Evolutionary conservation across 2,113 vertebrate genomes (phyloP).

Genomic region (Cyprinodon brontotheroides): DNA sequence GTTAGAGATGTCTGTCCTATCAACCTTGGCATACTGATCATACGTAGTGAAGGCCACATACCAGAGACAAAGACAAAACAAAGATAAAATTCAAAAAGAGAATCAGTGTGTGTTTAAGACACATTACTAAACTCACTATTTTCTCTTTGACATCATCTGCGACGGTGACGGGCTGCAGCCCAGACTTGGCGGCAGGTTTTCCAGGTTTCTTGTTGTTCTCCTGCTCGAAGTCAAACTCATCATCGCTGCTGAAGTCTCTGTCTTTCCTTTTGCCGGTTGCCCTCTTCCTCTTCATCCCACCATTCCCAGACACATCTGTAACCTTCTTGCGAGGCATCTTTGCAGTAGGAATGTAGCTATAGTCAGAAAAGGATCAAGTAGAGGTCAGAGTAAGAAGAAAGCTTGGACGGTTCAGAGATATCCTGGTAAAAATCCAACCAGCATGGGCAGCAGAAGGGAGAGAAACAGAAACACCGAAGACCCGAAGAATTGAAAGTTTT

Average conservation of each 20-base stretch:
- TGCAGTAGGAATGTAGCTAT: conserved; percentile 23
- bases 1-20: no score
- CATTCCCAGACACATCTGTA: conserved; percentile 80
- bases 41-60: neutral
- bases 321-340: conserved; percentile 86
- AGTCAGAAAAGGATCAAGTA: neutral
- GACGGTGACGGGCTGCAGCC: conserved; percentile 83
- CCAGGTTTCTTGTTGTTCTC: conserved; percentile 84
- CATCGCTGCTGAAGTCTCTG: conserved; percentile 83
- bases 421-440: no score
- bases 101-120: no score
- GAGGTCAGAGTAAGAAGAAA: conserved; percentile 2
- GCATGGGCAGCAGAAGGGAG: neutral
- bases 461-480: neutral
- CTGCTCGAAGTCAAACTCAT: conserved; percentile 83
- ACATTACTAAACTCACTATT: conserved; percentile 78
- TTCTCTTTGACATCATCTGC: conserved; percentile 89
- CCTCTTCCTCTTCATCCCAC: conserved; percentile 80
- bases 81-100: neutral
- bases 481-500: neutral
- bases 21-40: neutral
- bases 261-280: conserved; percentile 79
- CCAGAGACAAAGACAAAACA: neutral
- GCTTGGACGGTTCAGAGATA: neutral
- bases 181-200: conserved; percentile 73